A percentile compares a stretch with the other conserved stretches of the same genome.
Conservation (phyloP, 2,888 invertebrate species). For the Herminia tarsipennalis region DNA sequence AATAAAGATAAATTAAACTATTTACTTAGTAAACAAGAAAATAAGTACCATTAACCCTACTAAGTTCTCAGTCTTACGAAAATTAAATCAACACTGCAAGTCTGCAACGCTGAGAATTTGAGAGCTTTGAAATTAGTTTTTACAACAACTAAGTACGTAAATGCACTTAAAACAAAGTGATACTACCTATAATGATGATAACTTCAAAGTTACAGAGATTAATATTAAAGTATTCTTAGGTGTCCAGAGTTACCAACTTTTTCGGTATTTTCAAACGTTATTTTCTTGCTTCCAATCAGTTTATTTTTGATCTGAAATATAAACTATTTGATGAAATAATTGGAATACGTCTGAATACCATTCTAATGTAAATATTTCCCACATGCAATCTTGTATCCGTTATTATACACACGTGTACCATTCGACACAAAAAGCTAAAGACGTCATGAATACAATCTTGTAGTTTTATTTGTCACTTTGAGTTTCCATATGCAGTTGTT, state of each 20-base stretch:
- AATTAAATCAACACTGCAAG: conserved; percentile 7
- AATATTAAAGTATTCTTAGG: background rate
- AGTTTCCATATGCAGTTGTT: conserved; percentile 13
- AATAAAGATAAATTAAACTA: conserved; percentile 29
- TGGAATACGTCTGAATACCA: conserved; percentile 15
- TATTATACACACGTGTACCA: conserved; percentile 45
- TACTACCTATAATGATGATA: no score
- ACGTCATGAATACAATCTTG: conserved; percentile 49
- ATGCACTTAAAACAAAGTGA: no score
- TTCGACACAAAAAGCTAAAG: conserved; percentile 31
- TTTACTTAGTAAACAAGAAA: no score
- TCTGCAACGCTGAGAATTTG: no score
- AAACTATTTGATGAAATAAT: conserved; percentile 6
- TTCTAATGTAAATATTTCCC: conserved; percentile 36
- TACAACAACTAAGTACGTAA: no score
- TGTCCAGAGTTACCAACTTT: background rate
- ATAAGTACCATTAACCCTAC: no score
- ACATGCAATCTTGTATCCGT: conserved; percentile 53
- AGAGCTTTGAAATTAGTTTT: no score
- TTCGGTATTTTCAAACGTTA: background rate
- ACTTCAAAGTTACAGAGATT: conserved; percentile 5
- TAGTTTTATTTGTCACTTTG: conserved; percentile 51
- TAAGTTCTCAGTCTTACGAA: no score
- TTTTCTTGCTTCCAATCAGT: background rate
- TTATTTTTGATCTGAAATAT: background rate